Evolutionary conservation across 53 echinoderm and acorn worm species (phyloP).

Genomic region (Apostichopus leukothele): DNA sequence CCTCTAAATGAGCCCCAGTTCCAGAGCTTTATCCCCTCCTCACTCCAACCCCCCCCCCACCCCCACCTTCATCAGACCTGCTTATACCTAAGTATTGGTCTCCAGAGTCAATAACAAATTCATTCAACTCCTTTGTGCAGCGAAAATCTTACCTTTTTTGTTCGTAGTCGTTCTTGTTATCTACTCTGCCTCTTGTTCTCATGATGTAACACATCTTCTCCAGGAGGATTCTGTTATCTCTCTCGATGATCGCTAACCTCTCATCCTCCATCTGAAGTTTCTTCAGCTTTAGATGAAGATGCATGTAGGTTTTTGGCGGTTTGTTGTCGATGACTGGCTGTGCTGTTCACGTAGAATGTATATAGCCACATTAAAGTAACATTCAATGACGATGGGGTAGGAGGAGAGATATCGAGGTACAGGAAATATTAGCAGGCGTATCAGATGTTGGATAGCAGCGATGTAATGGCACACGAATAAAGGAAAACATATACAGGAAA

Average conservation of each 20-base stretch:
- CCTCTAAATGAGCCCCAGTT: too few species aligned
- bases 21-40: not conserved
- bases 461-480: too few species aligned
- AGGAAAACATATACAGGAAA: too few species aligned
- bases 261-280: constrained; percentile 99
- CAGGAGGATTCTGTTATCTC: constrained; percentile 91
- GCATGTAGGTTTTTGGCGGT: constrained; percentile 95
- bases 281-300: constrained; percentile 92
- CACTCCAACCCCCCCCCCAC: not conserved
- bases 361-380: too few species aligned
- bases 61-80: not conserved
- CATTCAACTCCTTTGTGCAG: too few species aligned
- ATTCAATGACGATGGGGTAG: too few species aligned
- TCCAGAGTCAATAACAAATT: too few species aligned
- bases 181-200: constrained; percentile 87
- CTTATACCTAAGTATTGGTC: too few species aligned
- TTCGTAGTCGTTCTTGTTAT: constrained; percentile 90
- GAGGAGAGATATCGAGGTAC: too few species aligned
- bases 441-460: too few species aligned
- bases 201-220: constrained; percentile 99
- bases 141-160: constrained; percentile 65
- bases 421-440: too few species aligned
- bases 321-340: constrained; percentile 89
- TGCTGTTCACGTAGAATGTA: constrained; percentile 48
- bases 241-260: constrained; percentile 80